phyloP scores from a whole-genome alignment of 2,888 invertebrate genomes.

The Gortyna flavago region DNA sequence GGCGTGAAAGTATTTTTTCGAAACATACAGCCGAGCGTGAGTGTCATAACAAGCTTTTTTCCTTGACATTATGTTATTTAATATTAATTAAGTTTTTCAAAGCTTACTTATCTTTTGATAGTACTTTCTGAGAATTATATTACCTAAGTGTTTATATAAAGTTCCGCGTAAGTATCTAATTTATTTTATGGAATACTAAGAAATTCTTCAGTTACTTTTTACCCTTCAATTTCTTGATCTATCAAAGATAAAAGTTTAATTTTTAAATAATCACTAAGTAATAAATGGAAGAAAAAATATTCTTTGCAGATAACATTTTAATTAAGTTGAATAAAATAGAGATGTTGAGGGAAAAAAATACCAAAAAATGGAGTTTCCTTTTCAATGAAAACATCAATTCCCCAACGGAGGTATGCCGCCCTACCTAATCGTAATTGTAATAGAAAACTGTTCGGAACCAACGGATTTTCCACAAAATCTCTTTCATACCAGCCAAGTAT shows the following conservation, averaged over 20 bases:
- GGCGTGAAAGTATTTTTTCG: conserved; percentile 27
- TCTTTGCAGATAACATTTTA: conserved; percentile 41
- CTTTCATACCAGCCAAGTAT: conserved; percentile 21
- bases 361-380: conserved; percentile 64
- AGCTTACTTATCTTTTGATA: not conserved
- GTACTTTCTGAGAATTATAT: conserved; percentile 1
- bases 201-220: not conserved
- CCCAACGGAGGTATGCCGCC: conserved; percentile 70
- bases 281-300: not conserved
- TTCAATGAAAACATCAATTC: conserved; percentile 75
- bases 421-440: conserved; percentile 78
- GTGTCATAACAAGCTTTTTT: not conserved
- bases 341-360: conserved; percentile 55
- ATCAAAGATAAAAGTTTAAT: not conserved
- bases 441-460: conserved; percentile 66
- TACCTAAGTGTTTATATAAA: conserved; percentile 2
- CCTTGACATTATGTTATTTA: not conserved
- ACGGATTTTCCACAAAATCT: conserved; percentile 62
- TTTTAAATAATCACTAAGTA: conserved; percentile 2
- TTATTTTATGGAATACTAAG: not conserved
- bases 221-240: not conserved
- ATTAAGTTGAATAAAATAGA: conserved; percentile 49
- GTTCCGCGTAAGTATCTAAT: not conserved
- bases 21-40: not conserved
- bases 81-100: not conserved